phyloP scores from a whole-genome alignment of 1,140 invertebrate species.

The Bombus sylvicola region DNA sequence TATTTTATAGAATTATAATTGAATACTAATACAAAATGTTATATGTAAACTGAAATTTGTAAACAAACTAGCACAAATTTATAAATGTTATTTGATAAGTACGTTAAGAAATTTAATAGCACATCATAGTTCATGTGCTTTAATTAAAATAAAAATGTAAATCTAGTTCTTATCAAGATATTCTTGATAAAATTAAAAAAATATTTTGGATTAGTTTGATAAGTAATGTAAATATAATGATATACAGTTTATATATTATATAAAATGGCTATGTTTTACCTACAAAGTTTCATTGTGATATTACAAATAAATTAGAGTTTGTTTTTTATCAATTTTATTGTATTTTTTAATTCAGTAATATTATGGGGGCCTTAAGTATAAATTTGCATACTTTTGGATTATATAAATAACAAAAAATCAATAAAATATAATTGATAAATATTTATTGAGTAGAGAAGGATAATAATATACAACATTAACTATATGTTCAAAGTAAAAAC shows the following conservation, averaged over 20 bases:
- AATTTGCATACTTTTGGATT: neutral
- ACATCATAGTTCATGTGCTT: conserved; percentile 37
- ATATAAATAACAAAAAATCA: conserved; percentile 3
- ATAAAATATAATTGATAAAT: conserved; percentile 42
- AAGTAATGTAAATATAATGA: conserved; percentile 38
- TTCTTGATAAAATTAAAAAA: conserved; percentile 48
- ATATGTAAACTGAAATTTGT: conserved; percentile 40
- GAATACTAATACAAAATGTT: conserved; percentile 47
- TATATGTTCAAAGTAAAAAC: conserved; percentile 54
- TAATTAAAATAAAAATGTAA: conserved; percentile 36
- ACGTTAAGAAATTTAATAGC: conserved; percentile 32
- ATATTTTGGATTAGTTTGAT: conserved; percentile 46
- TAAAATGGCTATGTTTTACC: conserved; percentile 77
- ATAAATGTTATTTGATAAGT: conserved; percentile 52
- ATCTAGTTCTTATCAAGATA: conserved; percentile 36
- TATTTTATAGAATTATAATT: conserved; percentile 54
- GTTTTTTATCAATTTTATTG: conserved; percentile 67
- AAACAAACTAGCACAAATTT: conserved; percentile 56
- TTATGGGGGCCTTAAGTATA: neutral
- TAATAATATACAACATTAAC: conserved; percentile 55
- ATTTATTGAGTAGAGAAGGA: conserved; percentile 45
- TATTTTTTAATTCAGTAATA: conserved; percentile 40
- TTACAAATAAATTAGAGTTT: conserved; percentile 74
- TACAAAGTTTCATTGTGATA: conserved; percentile 80
- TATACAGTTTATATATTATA: conserved; percentile 74